A percentile compares a stretch with the other conserved stretches of the same genome.
Conservation (phyloP, 2,888 invertebrate genomes). For the Eupithecia insigniata region DNA sequence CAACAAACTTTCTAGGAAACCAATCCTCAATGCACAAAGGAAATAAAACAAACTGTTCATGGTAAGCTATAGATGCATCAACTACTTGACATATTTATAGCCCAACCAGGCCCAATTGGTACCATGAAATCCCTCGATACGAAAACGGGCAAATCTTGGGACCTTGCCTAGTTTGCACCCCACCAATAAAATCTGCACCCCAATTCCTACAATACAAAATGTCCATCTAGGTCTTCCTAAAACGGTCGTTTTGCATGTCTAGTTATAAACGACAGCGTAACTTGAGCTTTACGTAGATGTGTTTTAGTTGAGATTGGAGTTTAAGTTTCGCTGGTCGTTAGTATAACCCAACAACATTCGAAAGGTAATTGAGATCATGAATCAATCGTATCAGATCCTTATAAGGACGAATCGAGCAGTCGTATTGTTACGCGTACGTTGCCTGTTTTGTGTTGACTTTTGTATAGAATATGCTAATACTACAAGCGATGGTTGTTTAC, state of each 20-base stretch:
- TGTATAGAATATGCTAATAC: constrained; percentile 35
- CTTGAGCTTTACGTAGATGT: constrained; percentile 43
- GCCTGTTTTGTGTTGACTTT: constrained; percentile 44
- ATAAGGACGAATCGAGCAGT: constrained; percentile 53
- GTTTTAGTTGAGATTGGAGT: constrained; percentile 39
- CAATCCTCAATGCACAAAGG: constrained; percentile 27
- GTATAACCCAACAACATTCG: constrained; percentile 69
- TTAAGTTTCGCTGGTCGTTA: constrained; percentile 53
- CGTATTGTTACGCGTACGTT: constrained; percentile 51
- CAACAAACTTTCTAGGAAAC: constrained; percentile 2
- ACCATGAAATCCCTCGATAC: constrained; percentile 67
- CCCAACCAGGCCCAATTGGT: constrained; percentile 63
- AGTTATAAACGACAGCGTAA: constrained; percentile 49
- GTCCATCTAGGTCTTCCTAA: constrained; percentile 15
- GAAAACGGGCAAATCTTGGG: constrained; percentile 57
- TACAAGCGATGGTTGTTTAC: constrained; percentile 48
- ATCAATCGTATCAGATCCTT: constrained; percentile 77
- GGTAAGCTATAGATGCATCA: constrained; percentile 39
- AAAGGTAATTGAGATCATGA: constrained; percentile 80
- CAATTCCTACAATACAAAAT: constrained; percentile 5
- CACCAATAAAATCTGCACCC: constrained; percentile 32
- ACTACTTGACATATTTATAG: constrained; percentile 70
- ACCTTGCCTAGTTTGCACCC: constrained; percentile 50
- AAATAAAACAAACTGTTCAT: constrained; percentile 23
- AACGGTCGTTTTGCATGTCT: constrained; percentile 47